Percentiles rank a stretch among this genome's conserved stretches.
Evolutionary conservation across 2,888 invertebrate species (phyloP).

Genomic region (Amaurobius ferox): DNA sequence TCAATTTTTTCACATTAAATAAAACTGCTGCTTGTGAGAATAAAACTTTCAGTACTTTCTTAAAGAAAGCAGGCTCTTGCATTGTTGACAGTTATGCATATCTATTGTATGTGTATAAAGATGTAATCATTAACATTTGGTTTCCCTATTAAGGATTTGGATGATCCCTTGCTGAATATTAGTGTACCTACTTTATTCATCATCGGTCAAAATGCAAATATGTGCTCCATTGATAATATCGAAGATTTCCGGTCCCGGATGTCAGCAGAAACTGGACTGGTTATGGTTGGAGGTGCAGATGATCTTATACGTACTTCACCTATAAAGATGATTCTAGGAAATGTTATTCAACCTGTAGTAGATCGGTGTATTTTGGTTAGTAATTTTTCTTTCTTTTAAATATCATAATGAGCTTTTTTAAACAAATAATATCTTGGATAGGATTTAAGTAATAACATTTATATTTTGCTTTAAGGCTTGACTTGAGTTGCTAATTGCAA

Average conservation of each 20-base stretch:
- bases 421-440: too few relatives aligned
- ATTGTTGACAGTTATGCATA: too few relatives aligned
- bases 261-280: constrained; percentile 85
- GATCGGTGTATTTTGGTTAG: constrained; percentile 83
- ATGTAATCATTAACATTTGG: too few relatives aligned
- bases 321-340: constrained; percentile 84
- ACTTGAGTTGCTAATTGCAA: too few relatives aligned
- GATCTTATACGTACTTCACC: constrained; percentile 85
- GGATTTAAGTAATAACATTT: too few relatives aligned
- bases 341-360: constrained; percentile 87
- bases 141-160: constrained; percentile 82
- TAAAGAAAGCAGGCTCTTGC: too few relatives aligned
- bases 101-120: too few relatives aligned
- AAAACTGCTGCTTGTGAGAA: too few relatives aligned
- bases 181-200: constrained; percentile 87
- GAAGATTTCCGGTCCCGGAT: constrained; percentile 87
- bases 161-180: constrained; percentile 85
- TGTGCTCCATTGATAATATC: constrained; percentile 84
- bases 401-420: too few relatives aligned
- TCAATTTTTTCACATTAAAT: too few relatives aligned
- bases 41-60: too few relatives aligned
- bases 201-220: constrained; percentile 84
- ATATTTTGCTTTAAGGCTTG: too few relatives aligned
- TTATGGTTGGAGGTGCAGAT: constrained; percentile 88
- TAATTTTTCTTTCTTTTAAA: background rate